These are phyloP conservation scores for Acrobasis consociella DNA, from an alignment of 2,888 invertebrate genomes.

Conservation along the genomic window DNA sequence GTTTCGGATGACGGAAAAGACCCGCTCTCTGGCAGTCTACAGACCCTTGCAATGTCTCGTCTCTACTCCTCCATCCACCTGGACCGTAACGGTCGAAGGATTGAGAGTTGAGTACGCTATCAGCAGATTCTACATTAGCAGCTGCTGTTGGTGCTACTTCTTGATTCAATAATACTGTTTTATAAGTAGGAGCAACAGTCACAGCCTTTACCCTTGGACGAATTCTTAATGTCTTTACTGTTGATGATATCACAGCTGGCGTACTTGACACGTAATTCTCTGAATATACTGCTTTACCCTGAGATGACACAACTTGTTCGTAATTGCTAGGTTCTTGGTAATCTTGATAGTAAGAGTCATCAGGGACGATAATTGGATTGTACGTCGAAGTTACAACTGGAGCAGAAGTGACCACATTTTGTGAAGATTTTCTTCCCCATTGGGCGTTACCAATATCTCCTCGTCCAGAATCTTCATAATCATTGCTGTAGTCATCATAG, in stretches of 20 bases:
- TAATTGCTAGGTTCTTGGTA: conserved; percentile 58
- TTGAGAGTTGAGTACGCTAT: conserved; percentile 62
- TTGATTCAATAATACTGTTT: conserved; percentile 64
- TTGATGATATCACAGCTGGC: conserved; percentile 54
- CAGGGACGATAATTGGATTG: conserved; percentile 77
- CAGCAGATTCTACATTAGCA: conserved; percentile 40
- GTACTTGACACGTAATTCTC: conserved; percentile 60
- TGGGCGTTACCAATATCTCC: conserved; percentile 56
- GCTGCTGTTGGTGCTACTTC: conserved; percentile 52
- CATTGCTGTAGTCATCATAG: conserved; percentile 54
- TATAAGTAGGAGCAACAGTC: conserved; percentile 70
- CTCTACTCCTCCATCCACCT: conserved; percentile 82
- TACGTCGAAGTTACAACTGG: conserved; percentile 65
- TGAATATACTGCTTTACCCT: conserved; percentile 45
- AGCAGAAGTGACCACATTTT: conserved; percentile 49
- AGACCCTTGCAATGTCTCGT: conserved; percentile 84
- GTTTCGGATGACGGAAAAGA: conserved; percentile 87
- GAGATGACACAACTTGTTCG: conserved; percentile 54
- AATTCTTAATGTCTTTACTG: conserved; percentile 58
- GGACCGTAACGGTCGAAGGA: conserved; percentile 84
- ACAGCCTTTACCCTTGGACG: conserved; percentile 65
- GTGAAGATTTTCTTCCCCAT: conserved; percentile 53
- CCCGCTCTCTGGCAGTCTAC: conserved; percentile 84
- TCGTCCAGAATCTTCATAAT: conserved; percentile 54
- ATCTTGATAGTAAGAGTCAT: conserved; percentile 76